Evolutionary conservation across 2,113 vertebrate genomes (phyloP).

Genomic region (Oenanthe melanoleuca): DNA sequence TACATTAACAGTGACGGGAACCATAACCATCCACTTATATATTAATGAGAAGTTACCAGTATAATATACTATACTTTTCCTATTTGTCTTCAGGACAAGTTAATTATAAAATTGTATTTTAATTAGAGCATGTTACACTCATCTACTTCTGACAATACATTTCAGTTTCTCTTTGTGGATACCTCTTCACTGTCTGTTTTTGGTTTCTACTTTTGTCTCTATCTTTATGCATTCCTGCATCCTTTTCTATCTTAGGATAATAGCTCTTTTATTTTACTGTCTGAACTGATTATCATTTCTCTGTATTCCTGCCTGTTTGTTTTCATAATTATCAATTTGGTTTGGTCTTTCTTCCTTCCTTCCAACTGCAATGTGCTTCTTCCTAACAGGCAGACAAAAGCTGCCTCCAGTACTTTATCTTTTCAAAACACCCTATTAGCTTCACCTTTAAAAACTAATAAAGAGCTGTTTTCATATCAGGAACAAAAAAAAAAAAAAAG

Average conservation of each 20-base stretch:
- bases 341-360: not conserved
- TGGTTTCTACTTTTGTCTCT: not conserved
- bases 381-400: not conserved
- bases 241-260: not conserved
- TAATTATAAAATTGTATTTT: not conserved
- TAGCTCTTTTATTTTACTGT: conserved; percentile 17
- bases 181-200: not conserved
- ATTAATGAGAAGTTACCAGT: not conserved
- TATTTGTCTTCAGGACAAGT: not conserved
- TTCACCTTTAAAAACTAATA: conserved; percentile 20
- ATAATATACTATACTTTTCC: not conserved
- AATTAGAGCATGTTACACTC: not conserved
- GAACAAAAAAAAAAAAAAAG: not conserved
- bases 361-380: not conserved
- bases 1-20: not conserved
- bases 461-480: not conserved
- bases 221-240: not conserved
- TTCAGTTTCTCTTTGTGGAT: not conserved
- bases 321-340: conserved; percentile 12
- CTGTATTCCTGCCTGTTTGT: not conserved
- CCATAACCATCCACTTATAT: not conserved
- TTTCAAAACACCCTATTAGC: not conserved
- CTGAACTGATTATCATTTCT: conserved; percentile 34
- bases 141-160: not conserved
- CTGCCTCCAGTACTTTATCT: not conserved